Conservation (phyloP, 2,888 invertebrate species). For the Lasius fuliginosus region DNA sequence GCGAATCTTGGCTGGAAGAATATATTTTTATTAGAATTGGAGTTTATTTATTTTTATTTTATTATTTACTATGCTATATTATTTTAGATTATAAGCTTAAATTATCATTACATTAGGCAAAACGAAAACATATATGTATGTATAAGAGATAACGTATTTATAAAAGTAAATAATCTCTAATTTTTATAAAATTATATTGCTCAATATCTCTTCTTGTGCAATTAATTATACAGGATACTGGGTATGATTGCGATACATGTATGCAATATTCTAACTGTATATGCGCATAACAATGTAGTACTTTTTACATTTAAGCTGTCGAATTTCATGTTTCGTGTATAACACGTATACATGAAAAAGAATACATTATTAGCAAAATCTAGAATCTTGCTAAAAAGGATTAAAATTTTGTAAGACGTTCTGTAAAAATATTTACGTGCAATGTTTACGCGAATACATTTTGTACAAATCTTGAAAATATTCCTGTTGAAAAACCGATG, state of each 20-base stretch:
- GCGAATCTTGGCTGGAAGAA: neutral
- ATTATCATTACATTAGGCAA: neutral
- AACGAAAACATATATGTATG: neutral
- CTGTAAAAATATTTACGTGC: neutral
- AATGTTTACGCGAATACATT: conserved; percentile 16
- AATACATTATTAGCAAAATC: neutral
- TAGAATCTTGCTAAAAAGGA: neutral
- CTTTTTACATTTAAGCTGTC: conserved; percentile 63
- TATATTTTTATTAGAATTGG: conserved; percentile 25
- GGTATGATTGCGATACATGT: conserved; percentile 75
- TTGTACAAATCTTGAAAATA: conserved; percentile 64
- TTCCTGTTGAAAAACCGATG: neutral
- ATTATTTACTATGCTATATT: neutral
- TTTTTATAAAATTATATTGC: conserved; percentile 18
- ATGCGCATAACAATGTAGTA: conserved; percentile 49
- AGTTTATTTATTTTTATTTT: conserved; percentile 25
- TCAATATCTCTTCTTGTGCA: conserved; percentile 6
- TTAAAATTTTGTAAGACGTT: conserved; percentile 16
- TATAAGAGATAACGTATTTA: neutral
- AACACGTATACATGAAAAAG: conserved; percentile 1
- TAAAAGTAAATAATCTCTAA: conserved; percentile 24
- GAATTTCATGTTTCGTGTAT: neutral
- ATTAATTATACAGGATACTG: conserved; percentile 38
- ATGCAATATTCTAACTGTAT: conserved; percentile 74
- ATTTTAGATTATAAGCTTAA: neutral